These are phyloP conservation scores for Apodemus sylvaticus DNA, from an alignment of 2,113 vertebrate genomes.

Conservation along the genomic window DNA sequence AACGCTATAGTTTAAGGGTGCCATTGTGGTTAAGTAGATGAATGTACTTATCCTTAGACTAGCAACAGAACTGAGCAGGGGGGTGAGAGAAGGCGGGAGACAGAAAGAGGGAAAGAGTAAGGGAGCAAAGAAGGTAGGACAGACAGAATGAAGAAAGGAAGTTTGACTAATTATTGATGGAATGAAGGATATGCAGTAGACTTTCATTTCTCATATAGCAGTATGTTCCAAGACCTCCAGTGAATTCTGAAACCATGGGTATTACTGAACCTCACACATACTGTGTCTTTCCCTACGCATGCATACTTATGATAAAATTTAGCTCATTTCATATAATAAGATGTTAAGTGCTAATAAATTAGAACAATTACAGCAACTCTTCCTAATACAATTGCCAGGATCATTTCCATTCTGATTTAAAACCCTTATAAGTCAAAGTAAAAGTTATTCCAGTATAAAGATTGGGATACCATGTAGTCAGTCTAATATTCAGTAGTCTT, in stretches of 20 bases:
- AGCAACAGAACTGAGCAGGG: neutral
- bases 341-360: neutral
- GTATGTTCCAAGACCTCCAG: neutral
- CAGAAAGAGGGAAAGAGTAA: too few relatives aligned
- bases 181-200: neutral
- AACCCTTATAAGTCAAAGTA: neutral
- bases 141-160: neutral
- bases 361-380: neutral
- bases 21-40: neutral
- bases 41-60: neutral
- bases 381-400: neutral
- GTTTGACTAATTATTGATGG: neutral
- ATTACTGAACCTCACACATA: neutral
- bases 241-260: neutral
- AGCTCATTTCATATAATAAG: neutral
- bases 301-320: neutral
- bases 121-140: too few relatives aligned
- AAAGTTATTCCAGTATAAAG: neutral
- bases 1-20: neutral
- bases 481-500: neutral
- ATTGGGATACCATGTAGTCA: neutral
- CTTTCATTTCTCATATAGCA: neutral
- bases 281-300: neutral
- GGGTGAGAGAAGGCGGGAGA: neutral
- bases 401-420: neutral